Conservation (phyloP, 2,797 vertebrate genomes). For the Loris lydekkerianus region DNA sequence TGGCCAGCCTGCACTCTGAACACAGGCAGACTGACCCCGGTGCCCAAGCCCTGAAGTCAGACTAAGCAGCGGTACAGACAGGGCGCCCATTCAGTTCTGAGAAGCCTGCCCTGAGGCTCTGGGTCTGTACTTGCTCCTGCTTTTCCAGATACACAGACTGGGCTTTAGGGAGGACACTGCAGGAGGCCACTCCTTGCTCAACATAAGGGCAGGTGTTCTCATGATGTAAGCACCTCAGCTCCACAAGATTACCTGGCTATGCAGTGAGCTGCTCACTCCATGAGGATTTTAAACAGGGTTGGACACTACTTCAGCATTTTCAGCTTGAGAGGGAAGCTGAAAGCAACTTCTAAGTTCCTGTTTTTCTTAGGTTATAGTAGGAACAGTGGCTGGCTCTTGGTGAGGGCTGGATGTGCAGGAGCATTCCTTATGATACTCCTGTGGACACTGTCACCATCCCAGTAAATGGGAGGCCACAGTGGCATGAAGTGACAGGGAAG, state of each 20-base stretch:
- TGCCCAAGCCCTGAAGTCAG: background rate
- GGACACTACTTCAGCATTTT: background rate
- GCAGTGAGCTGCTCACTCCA: background rate
- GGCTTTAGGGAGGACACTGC: background rate
- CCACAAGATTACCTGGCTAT: background rate
- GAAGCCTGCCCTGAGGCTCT: background rate
- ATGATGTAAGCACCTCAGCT: background rate
- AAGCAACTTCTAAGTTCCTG: background rate
- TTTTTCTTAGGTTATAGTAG: background rate
- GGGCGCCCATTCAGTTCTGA: rapidly evolving
- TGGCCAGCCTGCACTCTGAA: background rate
- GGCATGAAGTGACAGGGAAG: rapidly evolving
- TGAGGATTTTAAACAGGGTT: background rate
- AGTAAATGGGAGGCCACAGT: background rate
- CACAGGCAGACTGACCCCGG: background rate
- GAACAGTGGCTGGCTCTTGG: background rate
- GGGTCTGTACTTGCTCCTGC: rapidly evolving
- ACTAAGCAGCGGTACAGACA: background rate
- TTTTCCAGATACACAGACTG: rapidly evolving
- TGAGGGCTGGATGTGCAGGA: background rate
- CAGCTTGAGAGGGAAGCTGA: background rate
- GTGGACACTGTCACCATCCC: background rate
- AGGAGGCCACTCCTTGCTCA: background rate
- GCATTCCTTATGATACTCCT: background rate
- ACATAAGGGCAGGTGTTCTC: background rate